Evolutionary conservation across 2,888 invertebrate species (phyloP), one percentile per base, ranked within the genome.

Genomic region (Prosapia bicincta): DNA sequence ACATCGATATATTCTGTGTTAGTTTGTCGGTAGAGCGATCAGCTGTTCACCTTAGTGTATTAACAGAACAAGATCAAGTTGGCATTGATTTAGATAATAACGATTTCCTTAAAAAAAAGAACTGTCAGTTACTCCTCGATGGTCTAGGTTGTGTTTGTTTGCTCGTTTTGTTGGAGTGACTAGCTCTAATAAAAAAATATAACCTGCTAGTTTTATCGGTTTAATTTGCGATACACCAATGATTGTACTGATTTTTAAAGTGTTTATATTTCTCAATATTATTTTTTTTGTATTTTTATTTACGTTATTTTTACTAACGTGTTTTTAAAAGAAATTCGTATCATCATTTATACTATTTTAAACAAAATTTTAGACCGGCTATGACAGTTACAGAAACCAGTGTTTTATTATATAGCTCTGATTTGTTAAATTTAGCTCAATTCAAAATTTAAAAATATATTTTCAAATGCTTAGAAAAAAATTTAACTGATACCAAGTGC

Each of bases 11-110:
- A 54, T 54, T 54, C 3, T 54, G 54, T 13, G 20, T 54, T 20
- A 54, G 54, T 73, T 68, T 30, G 68, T 43, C 73, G 73, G 38
- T 69, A 73, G 73, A 73, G 73, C 26, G 73, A 73, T 73, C 73
- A 73, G 73, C 73, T 73, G 72, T 38, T 68, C 25, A 13, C 20
- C 20, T 20, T 9, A 20, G 54, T 54, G 20, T 54, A 20, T 54
- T 54, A 20, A 54, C 54, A 20, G 54, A 54, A n/a, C 20, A 54
- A 54, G 54, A 54, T 54, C 54, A 54, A 20, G 54, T 54, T 54
- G 54, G 54, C 54, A 54, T 54, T 54, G 54, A 54, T 54, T 54
- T 54, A 54, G 54, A 54, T 54, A 20, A 20, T 54, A 54, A 54
- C 54, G 54, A 54, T 54, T 54, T 54, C 54, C 20, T 54, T 38